A percentile compares a stretch with the other conserved stretches of the same genome.
phyloP scores from a whole-genome alignment of 2,888 invertebrate species.

The Microplitis manilae region DNA sequence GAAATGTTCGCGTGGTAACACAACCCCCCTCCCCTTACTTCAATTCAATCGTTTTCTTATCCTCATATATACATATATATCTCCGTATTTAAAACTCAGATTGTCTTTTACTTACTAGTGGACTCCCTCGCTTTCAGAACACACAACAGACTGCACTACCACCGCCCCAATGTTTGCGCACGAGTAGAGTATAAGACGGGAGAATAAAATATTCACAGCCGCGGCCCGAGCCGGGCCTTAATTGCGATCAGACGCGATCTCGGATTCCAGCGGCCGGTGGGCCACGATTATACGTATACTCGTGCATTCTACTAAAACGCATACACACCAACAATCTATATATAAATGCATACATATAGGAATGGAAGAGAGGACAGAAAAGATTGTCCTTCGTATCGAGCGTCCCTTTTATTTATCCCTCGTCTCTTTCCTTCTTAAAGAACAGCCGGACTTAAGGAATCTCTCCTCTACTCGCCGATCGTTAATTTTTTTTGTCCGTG shows the following conservation, averaged over 20 bases:
- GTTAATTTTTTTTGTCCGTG: not conserved
- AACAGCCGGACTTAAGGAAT: too few species aligned
- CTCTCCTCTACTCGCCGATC: too few species aligned
- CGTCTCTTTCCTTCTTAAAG: too few species aligned
- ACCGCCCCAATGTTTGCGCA: too few species aligned
- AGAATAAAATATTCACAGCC: conserved; percentile 71
- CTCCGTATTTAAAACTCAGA: too few species aligned
- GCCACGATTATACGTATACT: conserved; percentile 56
- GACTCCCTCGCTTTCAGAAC: conserved; percentile 22
- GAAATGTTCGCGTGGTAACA: conserved; percentile 30
- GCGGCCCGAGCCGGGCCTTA: conserved; percentile 67
- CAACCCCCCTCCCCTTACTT: not conserved
- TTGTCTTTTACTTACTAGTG: too few species aligned
- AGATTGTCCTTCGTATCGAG: conserved; percentile 12
- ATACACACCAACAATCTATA: too few species aligned
- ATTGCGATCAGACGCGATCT: conserved; percentile 72
- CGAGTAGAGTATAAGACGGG: conserved; percentile 18
- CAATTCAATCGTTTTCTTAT: not conserved
- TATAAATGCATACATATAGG: not conserved
- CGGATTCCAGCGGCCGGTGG: conserved; percentile 70
- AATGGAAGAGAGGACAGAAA: not conserved
- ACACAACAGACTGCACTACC: not conserved
- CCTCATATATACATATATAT: not conserved
- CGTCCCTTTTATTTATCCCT: conserved; percentile 21
- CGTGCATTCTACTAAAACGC: conserved; percentile 33